These are phyloP conservation scores for Botia almorhae DNA, from an alignment of 2,797 vertebrate species.

Conservation along the genomic window DNA sequence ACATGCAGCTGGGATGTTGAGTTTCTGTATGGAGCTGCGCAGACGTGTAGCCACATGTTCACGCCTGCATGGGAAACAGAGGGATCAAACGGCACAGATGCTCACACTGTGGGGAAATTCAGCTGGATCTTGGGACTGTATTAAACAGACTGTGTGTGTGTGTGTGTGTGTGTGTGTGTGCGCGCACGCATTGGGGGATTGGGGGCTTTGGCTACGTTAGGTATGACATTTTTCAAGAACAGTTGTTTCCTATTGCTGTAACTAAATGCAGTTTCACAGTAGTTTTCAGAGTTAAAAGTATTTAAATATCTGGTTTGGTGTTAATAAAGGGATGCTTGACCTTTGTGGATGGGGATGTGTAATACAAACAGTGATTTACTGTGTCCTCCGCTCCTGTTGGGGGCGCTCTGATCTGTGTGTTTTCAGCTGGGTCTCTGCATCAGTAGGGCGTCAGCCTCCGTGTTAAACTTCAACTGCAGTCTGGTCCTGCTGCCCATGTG, in stretches of 20 bases:
- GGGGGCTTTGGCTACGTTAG: too few relatives aligned
- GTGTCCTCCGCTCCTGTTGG: conserved; percentile 29
- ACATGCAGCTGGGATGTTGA: neutral
- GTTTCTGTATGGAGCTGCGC: conserved; percentile 21
- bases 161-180: neutral
- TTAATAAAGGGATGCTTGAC: too few relatives aligned
- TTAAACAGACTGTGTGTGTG: too few relatives aligned
- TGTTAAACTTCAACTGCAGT: conserved; percentile 96
- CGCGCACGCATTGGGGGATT: too few relatives aligned
- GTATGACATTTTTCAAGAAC: neutral
- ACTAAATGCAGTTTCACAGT: too few relatives aligned
- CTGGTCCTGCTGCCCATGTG: conserved; percentile 93
- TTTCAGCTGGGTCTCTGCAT: conserved; percentile 94
- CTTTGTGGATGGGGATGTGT: too few relatives aligned
- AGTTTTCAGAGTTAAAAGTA: too few relatives aligned
- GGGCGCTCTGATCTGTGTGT: conserved; percentile 64
- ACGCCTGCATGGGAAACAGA: conserved; percentile 9
- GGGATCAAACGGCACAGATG: conserved; percentile 21
- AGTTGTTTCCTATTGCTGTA: neutral
- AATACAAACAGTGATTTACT: neutral
- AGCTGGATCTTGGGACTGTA: neutral
- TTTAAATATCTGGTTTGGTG: too few relatives aligned
- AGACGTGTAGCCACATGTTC: conserved; percentile 41
- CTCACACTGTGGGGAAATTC: neutral
- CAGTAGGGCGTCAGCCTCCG: conserved; percentile 93